These are phyloP conservation scores for Pipistrellus pipistrellus DNA, from an alignment of 2,797 vertebrate species.

Conservation along the genomic window DNA sequence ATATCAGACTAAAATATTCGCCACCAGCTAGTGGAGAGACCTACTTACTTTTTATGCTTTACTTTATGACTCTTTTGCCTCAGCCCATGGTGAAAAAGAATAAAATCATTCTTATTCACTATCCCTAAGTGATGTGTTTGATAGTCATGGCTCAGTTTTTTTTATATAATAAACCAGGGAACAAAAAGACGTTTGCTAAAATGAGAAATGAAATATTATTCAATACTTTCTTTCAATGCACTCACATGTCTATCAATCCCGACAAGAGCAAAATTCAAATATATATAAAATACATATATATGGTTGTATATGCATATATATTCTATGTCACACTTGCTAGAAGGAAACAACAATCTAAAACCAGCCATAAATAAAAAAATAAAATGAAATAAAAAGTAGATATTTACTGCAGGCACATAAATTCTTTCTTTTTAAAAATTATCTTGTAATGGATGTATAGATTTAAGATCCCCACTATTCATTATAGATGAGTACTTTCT, in stretches of 20 bases:
- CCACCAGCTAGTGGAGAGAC: background rate
- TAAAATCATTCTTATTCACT: constrained; percentile 10
- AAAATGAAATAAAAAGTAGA: background rate
- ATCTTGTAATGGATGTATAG: constrained; percentile 61
- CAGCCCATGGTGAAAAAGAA: background rate
- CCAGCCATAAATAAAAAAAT: background rate
- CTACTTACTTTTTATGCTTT: background rate
- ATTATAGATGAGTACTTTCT: constrained; percentile 85
- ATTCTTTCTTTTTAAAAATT: constrained; percentile 79
- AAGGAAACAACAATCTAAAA: background rate
- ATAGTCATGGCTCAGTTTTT: background rate
- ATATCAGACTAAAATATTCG: background rate
- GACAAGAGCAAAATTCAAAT: background rate
- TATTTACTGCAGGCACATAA: constrained; percentile 75
- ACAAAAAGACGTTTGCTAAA: background rate
- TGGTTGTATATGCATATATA: background rate
- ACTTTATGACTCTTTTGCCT: background rate
- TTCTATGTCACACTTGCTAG: background rate
- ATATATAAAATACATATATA: background rate
- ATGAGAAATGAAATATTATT: constrained; percentile 48
- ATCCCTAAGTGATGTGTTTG: background rate
- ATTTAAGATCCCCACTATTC: constrained; percentile 82
- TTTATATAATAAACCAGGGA: background rate
- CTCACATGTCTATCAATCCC: background rate
- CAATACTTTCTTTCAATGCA: background rate